phyloP scores from a whole-genome alignment of 2,888 invertebrate genomes.

The Melangyna quadrimaculata region DNA sequence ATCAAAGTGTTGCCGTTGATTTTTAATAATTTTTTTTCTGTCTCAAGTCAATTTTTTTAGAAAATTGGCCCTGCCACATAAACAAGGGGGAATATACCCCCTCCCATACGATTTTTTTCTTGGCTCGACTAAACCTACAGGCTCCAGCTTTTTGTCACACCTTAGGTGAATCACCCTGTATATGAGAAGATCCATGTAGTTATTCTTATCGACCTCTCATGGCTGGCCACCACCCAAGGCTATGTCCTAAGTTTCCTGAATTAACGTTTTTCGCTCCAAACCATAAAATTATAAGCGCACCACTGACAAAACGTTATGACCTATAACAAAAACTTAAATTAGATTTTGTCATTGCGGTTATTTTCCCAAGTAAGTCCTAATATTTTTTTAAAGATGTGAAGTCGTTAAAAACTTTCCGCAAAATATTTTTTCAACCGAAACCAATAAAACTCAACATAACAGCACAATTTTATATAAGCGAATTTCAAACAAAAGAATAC shows the following conservation, averaged over 20 bases:
- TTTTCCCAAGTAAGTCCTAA: background rate
- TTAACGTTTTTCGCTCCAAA: background rate
- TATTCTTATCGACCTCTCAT: background rate
- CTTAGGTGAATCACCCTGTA: too few species aligned
- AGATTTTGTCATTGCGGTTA: background rate
- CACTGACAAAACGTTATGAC: background rate
- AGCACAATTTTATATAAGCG: background rate
- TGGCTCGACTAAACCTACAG: too few species aligned
- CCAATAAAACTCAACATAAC: constrained; percentile 16
- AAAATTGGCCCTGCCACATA: too few species aligned
- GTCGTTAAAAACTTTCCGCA: constrained; percentile 15
- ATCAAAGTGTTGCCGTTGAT: too few species aligned
- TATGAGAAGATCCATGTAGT: background rate
- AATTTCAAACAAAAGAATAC: background rate
- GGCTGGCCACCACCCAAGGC: background rate
- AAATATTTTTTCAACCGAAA: constrained; percentile 6
- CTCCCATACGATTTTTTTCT: too few species aligned
- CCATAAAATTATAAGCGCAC: background rate
- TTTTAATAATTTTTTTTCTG: too few species aligned
- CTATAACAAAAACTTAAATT: background rate
- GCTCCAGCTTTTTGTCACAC: too few species aligned
- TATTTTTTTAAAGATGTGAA: background rate
- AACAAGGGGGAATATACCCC: too few species aligned
- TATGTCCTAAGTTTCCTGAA: background rate
- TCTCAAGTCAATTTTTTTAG: too few species aligned